Conservation (phyloP, 2,888 invertebrate genomes). For the Ophioninae sp. region DNA sequence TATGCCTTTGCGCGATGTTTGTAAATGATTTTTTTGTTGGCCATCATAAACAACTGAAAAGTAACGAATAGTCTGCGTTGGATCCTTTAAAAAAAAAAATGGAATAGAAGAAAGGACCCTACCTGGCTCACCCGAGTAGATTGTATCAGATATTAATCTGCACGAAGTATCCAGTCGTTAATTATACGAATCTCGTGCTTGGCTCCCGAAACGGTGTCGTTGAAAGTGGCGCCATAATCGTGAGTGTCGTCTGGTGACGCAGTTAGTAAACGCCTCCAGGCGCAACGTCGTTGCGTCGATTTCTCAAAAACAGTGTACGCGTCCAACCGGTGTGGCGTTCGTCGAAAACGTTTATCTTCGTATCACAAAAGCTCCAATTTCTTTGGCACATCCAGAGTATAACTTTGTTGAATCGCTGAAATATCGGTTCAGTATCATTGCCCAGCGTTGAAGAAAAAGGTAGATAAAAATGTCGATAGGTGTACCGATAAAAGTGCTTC, state of each 20-base stretch:
- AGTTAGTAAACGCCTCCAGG: background rate
- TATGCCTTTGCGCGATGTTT: background rate
- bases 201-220: background rate
- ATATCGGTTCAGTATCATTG: background rate
- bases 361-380: slow-evolving; percentile 19
- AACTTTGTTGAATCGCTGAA: background rate
- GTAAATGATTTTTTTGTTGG: background rate
- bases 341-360: slow-evolving; percentile 23
- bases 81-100: too few species aligned
- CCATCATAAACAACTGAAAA: background rate
- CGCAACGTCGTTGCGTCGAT: background rate
- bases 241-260: background rate
- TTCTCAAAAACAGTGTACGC: slow-evolving; percentile 9
- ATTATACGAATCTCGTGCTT: background rate
- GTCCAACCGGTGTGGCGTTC: slow-evolving; percentile 27
- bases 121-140: background rate
- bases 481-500: slow-evolving; percentile 99
- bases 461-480: slow-evolving; percentile 95
- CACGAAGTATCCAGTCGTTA: too few species aligned
- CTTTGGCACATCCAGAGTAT: background rate
- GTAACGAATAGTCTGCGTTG: too few species aligned
- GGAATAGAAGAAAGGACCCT: background rate
- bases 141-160: too few species aligned
- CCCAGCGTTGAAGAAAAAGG: background rate
- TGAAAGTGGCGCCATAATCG: slow-evolving; percentile 10